These are phyloP conservation scores for Enteromius paludinosus DNA, from an alignment of 2,797 vertebrate genomes.

Conservation along the genomic window DNA sequence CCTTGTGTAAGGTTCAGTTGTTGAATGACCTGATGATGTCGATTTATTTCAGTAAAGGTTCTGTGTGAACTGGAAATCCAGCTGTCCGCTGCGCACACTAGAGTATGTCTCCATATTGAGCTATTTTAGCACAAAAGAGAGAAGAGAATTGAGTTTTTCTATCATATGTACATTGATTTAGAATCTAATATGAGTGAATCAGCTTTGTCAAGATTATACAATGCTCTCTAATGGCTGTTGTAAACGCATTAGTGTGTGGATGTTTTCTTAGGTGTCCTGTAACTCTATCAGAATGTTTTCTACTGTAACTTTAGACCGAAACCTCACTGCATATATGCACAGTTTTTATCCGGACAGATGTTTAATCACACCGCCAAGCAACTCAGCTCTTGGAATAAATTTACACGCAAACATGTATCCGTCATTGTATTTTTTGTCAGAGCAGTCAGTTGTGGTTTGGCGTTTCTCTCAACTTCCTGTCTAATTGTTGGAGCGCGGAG, in stretches of 20 bases:
- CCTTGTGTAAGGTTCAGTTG: neutral
- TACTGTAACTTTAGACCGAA: neutral
- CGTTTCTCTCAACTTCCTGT: neutral
- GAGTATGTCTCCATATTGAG: neutral
- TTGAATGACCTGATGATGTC: neutral
- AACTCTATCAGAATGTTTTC: conserved; percentile 15
- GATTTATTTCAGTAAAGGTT: neutral
- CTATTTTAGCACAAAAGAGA: neutral
- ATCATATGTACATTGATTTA: conserved; percentile 12
- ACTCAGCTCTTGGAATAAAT: neutral
- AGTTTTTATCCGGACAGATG: neutral
- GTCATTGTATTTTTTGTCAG: neutral
- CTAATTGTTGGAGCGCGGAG: conserved; percentile 3
- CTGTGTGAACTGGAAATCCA: neutral
- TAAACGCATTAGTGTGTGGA: conserved; percentile 33
- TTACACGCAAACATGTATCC: neutral
- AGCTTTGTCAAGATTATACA: conserved; percentile 10
- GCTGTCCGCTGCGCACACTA: neutral
- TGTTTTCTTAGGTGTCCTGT: conserved; percentile 23
- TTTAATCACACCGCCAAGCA: neutral
- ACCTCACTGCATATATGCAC: neutral
- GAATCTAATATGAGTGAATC: neutral
- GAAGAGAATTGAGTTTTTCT: neutral
- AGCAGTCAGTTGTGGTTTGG: neutral
- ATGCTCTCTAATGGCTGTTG: conserved; percentile 11